phyloP scores from a whole-genome alignment of 2,113 vertebrate species.

The Spheniscus mendiculus region DNA sequence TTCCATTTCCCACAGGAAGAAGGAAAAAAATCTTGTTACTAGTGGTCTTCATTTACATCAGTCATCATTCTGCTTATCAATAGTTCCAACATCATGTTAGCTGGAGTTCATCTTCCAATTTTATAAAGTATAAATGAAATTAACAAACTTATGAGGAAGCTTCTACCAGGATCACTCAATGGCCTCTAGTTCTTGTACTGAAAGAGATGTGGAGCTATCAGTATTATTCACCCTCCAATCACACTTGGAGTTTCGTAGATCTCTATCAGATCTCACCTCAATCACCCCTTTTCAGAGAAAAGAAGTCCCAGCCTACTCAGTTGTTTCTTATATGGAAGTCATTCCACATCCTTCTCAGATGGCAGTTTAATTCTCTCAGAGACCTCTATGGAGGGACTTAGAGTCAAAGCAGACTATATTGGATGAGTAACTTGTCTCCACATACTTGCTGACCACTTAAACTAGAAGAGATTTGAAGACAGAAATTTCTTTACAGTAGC shows the following conservation, averaged over 20 bases:
- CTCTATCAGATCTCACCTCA: neutral
- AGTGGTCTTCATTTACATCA: neutral
- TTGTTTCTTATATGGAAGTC: neutral
- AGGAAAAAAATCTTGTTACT: neutral
- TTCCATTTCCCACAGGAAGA: neutral
- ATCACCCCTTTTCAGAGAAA: neutral
- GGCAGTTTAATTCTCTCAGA: neutral
- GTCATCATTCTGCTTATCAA: neutral
- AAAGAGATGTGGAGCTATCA: neutral
- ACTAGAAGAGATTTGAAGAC: neutral
- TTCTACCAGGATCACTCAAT: neutral
- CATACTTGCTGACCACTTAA: neutral
- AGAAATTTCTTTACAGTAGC: neutral
- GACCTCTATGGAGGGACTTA: neutral
- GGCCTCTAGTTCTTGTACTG: neutral
- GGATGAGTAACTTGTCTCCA: neutral
- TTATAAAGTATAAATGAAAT: neutral
- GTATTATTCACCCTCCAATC: neutral
- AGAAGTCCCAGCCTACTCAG: neutral
- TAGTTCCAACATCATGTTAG: neutral
- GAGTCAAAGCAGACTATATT: neutral
- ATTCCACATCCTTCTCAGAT: neutral
- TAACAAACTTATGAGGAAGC: neutral
- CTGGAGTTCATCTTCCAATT: neutral
- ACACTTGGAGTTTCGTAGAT: neutral